Evolutionary conservation across 2,888 invertebrate genomes (phyloP).

Genomic region (Sphinx pinastri): DNA sequence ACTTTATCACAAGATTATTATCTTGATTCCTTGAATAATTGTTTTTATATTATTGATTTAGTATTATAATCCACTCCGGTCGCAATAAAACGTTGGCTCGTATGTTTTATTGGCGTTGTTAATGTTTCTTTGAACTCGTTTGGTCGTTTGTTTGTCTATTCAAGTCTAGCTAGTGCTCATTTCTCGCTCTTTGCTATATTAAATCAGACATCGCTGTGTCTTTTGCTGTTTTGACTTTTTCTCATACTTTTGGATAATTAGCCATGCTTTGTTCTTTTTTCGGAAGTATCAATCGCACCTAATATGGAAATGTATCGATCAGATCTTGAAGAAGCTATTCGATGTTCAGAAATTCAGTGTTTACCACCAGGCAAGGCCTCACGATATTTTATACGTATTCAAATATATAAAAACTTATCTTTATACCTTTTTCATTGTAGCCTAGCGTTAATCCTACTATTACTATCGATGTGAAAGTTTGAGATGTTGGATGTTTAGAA

Average conservation of each 20-base stretch:
- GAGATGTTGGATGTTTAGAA: no score
- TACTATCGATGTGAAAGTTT: no score
- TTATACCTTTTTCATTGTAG: conserved; percentile 7
- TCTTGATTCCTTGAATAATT: conserved; percentile 43
- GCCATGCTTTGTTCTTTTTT: background rate
- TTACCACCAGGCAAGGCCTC: no score
- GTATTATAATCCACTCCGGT: conserved; percentile 42
- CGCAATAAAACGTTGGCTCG: conserved; percentile 41
- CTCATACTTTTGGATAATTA: background rate
- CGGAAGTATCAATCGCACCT: background rate
- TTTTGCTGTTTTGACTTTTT: background rate
- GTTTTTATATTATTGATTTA: conserved; percentile 45
- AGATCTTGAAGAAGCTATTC: background rate
- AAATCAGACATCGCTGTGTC: background rate
- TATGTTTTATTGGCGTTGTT: conserved; percentile 45
- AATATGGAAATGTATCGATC: background rate
- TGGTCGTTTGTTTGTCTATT: conserved; percentile 9
- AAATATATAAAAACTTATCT: background rate
- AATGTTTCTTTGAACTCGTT: conserved; percentile 29
- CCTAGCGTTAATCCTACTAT: background rate
- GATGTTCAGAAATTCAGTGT: no score
- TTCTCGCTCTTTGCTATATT: conserved; percentile 6
- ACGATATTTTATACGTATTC: background rate
- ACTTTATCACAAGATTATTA: conserved; percentile 37
- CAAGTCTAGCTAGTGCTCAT: background rate